Evolutionary conservation across 2,888 invertebrate genomes (phyloP).

Genomic region (Hemaris fuciformis): DNA sequence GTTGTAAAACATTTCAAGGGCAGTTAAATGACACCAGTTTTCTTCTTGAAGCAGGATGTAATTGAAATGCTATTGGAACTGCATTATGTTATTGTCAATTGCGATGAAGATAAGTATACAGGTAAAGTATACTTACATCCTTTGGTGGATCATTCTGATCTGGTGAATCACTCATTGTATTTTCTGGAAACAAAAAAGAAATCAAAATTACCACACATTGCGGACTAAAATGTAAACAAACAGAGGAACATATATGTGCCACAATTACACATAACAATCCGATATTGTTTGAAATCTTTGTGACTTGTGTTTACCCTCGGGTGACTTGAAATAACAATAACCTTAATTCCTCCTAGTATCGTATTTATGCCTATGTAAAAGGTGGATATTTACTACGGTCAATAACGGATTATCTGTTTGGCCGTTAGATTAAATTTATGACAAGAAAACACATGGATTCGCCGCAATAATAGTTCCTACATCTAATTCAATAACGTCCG

Average conservation of each 20-base stretch:
- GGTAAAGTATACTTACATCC: constrained; percentile 54
- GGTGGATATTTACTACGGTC: background rate
- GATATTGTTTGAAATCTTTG: background rate
- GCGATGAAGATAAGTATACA: no score
- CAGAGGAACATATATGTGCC: background rate
- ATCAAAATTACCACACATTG: background rate
- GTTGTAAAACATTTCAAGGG: background rate
- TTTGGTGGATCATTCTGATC: constrained; percentile 73
- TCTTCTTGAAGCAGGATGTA: background rate
- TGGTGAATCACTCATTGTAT: constrained; percentile 65
- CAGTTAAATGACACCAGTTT: background rate
- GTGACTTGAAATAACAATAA: background rate
- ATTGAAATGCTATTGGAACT: background rate
- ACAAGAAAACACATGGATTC: constrained; percentile 8
- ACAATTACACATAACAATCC: background rate
- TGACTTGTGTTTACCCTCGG: constrained; percentile 1
- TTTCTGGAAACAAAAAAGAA: constrained; percentile 24
- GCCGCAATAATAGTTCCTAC: background rate
- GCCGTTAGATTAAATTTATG: background rate
- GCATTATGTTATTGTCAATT: background rate
- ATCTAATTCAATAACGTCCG: constrained; percentile 1
- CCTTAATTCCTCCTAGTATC: no score
- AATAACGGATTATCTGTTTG: background rate
- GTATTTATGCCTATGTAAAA: background rate
- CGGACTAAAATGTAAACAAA: background rate